phyloP scores from a whole-genome alignment of 1,140 invertebrate species.

The Trissolcus basalis region DNA sequence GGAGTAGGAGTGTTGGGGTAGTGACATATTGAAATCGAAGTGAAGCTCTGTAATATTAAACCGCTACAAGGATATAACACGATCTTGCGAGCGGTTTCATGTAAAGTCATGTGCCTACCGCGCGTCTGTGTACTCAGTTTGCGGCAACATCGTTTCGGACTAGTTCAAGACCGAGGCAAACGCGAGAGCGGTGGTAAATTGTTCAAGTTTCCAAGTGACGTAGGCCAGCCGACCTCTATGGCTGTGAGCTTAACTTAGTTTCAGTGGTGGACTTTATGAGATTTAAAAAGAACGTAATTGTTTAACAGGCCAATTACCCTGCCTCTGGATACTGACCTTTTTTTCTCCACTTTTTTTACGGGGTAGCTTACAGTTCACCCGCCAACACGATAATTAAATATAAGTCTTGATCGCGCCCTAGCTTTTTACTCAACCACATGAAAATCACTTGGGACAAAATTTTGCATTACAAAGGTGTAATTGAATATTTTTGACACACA shows the following conservation, averaged over 20 bases:
- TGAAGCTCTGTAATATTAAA: conserved; percentile 49
- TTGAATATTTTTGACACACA: too few species aligned
- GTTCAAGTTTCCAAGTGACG: conserved; percentile 58
- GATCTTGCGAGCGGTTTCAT: conserved; percentile 37
- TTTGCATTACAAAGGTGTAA: background rate
- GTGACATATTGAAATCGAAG: conserved; percentile 47
- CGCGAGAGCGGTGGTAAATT: conserved; percentile 52
- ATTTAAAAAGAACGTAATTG: conserved; percentile 33
- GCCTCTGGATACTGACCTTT: background rate
- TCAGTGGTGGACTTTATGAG: conserved; percentile 20
- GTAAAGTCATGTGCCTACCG: conserved; percentile 41
- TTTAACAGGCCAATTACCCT: conserved; percentile 18
- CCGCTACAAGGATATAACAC: conserved; percentile 40
- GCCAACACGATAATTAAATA: background rate
- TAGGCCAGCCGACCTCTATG: conserved; percentile 15
- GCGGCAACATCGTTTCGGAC: conserved; percentile 37
- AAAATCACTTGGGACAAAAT: background rate
- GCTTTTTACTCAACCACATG: too few species aligned
- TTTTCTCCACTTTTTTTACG: too few species aligned
- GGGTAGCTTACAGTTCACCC: background rate
- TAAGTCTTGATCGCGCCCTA: too few species aligned
- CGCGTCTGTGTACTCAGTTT: conserved; percentile 43
- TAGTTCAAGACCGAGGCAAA: conserved; percentile 41
- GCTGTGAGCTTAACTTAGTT: conserved; percentile 36
- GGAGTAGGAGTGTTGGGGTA: background rate